Percentiles rank a stretch among this genome's conserved stretches.
Evolutionary conservation across 2,797 vertebrate species (phyloP).

Genomic region (Oreortyx pictus): DNA sequence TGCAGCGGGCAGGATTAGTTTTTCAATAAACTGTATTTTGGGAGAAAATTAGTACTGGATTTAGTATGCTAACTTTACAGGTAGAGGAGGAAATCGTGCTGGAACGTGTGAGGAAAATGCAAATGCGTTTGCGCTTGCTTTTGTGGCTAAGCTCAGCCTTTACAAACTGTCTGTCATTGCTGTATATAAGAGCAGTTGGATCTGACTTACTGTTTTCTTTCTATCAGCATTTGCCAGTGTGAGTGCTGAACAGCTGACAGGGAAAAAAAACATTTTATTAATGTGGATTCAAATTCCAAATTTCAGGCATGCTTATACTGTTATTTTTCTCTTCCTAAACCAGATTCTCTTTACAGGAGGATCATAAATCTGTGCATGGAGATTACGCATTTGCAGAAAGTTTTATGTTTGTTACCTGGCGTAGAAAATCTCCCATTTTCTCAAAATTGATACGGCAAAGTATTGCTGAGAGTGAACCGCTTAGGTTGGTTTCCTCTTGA

Average conservation of each 20-base stretch:
- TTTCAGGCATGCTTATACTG: neutral
- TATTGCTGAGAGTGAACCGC: neutral
- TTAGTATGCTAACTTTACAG: neutral
- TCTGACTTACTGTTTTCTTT: neutral
- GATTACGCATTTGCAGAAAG: neutral
- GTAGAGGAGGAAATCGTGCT: neutral
- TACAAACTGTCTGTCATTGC: neutral
- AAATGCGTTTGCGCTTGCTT: neutral
- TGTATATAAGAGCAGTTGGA: neutral
- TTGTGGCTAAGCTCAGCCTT: neutral
- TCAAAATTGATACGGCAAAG: neutral
- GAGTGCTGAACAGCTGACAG: neutral
- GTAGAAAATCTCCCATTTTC: neutral
- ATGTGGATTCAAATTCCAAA: neutral
- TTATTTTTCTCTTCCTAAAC: neutral
- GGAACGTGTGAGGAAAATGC: neutral
- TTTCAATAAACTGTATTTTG: neutral
- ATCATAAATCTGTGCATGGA: neutral
- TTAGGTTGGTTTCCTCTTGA: neutral
- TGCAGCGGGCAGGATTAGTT: neutral
- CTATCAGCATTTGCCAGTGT: neutral
- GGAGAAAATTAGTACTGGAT: neutral
- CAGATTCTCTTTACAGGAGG: fast-evolving
- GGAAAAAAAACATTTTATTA: neutral
- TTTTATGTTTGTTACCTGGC: neutral